Percentiles rank a stretch among this genome's conserved stretches.
These are phyloP conservation scores for Lates calcarifer DNA, from an alignment of 2,113 vertebrate genomes.

Conservation along the genomic window DNA sequence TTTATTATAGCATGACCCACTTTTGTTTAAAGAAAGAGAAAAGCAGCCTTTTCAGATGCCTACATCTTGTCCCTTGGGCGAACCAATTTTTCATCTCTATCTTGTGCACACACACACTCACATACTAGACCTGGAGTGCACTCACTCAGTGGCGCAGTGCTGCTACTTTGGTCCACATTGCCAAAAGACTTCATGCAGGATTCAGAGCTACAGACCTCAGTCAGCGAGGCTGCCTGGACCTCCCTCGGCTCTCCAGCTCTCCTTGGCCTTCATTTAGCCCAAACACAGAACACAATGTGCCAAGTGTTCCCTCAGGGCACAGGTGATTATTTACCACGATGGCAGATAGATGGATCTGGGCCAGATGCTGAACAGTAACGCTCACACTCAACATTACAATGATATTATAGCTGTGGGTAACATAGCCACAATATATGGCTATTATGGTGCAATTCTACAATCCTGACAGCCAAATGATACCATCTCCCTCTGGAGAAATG, in stretches of 20 bases:
- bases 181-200: slow-evolving; percentile 53
- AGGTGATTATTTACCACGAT: slow-evolving; percentile 63
- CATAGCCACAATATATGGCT: slow-evolving; percentile 5
- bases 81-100: slow-evolving; percentile 53
- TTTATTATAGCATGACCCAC: slow-evolving; percentile 76
- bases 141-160: slow-evolving; percentile 43
- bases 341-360: slow-evolving; percentile 57
- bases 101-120: slow-evolving; percentile 24
- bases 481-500: slow-evolving; percentile 40
- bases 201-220: slow-evolving; percentile 38
- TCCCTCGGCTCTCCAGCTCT: slow-evolving; percentile 33
- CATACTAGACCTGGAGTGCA: slow-evolving; percentile 44
- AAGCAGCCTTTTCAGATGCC: slow-evolving; percentile 59
- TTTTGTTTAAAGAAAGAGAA: slow-evolving; percentile 66
- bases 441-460: slow-evolving; percentile 22
- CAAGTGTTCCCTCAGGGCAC: slow-evolving; percentile 42
- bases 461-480: slow-evolving; percentile 36
- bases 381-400: slow-evolving; percentile 26
- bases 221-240: slow-evolving; percentile 33
- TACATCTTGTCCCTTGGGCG: slow-evolving; percentile 53
- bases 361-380: slow-evolving; percentile 35
- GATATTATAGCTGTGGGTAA: slow-evolving; percentile 35
- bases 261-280: slow-evolving; percentile 63
- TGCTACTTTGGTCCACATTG: slow-evolving; percentile 49
- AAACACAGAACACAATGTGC: slow-evolving; percentile 58